Evolutionary conservation across 2,888 invertebrate genomes (phyloP), one percentile per base, ranked within the genome.

Genomic region (Zhuqinia jingwanae): DNA sequence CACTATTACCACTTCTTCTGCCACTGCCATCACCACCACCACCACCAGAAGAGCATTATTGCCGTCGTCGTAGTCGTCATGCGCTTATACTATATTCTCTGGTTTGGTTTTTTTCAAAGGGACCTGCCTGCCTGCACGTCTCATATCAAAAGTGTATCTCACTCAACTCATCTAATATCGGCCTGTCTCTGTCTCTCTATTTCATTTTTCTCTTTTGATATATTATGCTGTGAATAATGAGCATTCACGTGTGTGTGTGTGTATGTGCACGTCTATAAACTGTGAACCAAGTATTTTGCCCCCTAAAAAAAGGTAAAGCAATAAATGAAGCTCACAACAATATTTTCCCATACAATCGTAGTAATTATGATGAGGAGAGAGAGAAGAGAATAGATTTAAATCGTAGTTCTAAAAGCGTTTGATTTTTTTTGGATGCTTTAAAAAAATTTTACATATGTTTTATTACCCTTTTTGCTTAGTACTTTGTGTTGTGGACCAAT

Each of bases 331-430:
- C 75, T 82, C 80, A 50, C 80, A 77, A 80, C 80, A 85, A 87
- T 89, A 88, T 88, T 89, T 89, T 89, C 88, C 88, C 89, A 88
- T 89, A 85, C 84, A 85, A 76, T 17, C 27, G 20, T 56, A 63
- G 70, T 75, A 47, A 84, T 78, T 30, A 58, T 63, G 85, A 79
- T 36, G 77, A 27, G 56, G 75, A 76, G 50, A 30, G 5, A 11
- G 30, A 70, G 47, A 60, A 5, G 27, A 50, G 30, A 22, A 27
- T 73, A 1, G 20, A n/a, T n/a, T 53, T 73, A 20, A 20, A 15
- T 30, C 25, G n/a, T n/a, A n/a, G n/a, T n/a, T 47, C 20, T 68
- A 68, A 2, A 45, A 65, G 68, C 65, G 73, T 85, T 76, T 58
- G 70, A 58, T 85, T 58, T n/a, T 50, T 70, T 77, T 70, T 70